These are phyloP conservation scores for Phytoseiulus persimilis DNA, from an alignment of 2,888 invertebrate species.

Conservation along the genomic window DNA sequence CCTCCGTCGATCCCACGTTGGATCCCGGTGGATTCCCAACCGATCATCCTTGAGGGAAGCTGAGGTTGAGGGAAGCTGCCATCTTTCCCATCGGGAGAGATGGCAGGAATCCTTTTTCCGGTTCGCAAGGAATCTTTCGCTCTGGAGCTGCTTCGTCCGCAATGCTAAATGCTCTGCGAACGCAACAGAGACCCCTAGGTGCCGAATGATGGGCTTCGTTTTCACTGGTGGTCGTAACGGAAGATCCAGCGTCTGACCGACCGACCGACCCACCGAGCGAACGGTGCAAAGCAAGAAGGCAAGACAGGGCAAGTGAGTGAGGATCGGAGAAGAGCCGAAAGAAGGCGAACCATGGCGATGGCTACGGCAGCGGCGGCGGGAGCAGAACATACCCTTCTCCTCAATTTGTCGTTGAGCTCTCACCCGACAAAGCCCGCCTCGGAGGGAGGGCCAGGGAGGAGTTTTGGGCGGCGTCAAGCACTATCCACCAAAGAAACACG, in stretches of 20 bases:
- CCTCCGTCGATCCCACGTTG: too few relatives aligned
- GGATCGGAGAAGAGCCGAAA: not conserved
- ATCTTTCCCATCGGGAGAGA: too few relatives aligned
- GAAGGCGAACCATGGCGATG: not conserved
- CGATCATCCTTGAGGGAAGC: too few relatives aligned
- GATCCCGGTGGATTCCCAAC: too few relatives aligned
- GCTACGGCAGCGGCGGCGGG: not conserved
- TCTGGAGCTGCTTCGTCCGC: too few relatives aligned
- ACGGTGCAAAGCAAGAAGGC: not conserved
- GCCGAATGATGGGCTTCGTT: not conserved
- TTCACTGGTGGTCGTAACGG: not conserved
- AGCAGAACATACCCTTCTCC: not conserved
- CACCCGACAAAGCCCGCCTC: constrained; percentile 20
- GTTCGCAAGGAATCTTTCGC: too few relatives aligned
- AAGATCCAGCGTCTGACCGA: too few relatives aligned
- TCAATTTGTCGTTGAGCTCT: constrained; percentile 5
- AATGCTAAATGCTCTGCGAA: too few relatives aligned
- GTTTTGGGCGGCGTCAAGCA: constrained; percentile 37
- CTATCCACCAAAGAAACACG: constrained; percentile 39
- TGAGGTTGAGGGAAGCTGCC: too few relatives aligned
- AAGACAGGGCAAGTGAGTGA: not conserved
- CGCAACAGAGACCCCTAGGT: too few relatives aligned
- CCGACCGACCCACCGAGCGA: not conserved
- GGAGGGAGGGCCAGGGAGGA: constrained; percentile 32
- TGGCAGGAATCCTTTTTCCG: too few relatives aligned